Evolutionary conservation across 2,113 vertebrate species (phyloP).

Genomic region (Platycercus adscitus): DNA sequence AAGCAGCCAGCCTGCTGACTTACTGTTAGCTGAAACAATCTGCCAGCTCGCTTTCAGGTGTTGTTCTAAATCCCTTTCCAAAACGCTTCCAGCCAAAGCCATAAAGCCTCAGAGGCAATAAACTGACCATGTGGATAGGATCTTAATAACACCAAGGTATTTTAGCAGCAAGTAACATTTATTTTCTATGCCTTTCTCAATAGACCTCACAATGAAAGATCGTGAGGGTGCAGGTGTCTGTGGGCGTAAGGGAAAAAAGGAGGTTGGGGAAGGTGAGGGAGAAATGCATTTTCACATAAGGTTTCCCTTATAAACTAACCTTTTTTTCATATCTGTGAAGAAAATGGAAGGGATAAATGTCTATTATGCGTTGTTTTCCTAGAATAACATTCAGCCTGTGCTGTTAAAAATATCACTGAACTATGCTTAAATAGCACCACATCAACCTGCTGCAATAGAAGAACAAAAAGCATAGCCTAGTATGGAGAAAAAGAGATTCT

Average conservation of each 20-base stretch:
- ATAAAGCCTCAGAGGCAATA: not conserved
- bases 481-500: not conserved
- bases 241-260: not conserved
- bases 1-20: conserved; percentile 1
- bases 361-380: not conserved
- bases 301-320: not conserved
- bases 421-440: not conserved
- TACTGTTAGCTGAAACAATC: not conserved
- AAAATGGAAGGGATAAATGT: not conserved
- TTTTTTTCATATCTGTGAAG: not conserved
- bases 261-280: not conserved
- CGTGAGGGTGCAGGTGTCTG: not conserved
- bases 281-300: not conserved
- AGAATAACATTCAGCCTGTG: not conserved
- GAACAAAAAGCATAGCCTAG: not conserved
- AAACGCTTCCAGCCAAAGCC: conserved; percentile 5
- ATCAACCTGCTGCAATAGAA: not conserved
- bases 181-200: not conserved
- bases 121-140: not conserved
- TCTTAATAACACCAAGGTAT: not conserved
- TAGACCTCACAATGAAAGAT: not conserved
- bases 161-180: not conserved
- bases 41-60: conserved; percentile 24
- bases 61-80: conserved; percentile 24
- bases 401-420: not conserved